Base-by-base conservation (phyloP, 2,888 invertebrate genomes). In the Heliconius charithonia region DNA sequence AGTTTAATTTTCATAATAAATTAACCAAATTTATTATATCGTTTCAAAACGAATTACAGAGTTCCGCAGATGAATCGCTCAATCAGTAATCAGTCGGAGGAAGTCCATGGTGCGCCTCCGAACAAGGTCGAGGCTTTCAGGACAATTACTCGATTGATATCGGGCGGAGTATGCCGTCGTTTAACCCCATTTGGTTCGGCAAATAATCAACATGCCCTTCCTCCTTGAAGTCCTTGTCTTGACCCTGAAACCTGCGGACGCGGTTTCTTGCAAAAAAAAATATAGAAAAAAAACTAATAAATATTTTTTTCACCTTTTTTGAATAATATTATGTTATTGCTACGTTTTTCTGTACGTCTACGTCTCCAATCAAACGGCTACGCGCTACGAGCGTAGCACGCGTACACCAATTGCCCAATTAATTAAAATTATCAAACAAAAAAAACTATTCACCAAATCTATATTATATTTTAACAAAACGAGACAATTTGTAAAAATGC, bases 101-200 rank as follows among this genome's bases (percentile, higher is more conserved):
- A 70, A 81, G 86, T 82, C 85, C 85, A 86, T 86, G 87, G 86
- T 84, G 84, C 84, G 85, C 85, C 82, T 81, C 80, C 84, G 80
- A 84, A 84, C 85, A 87, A 87, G 86, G 87, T 87, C 90, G 92
- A 87, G 84, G 86, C 85, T 88, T 88, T 87, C 87, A 87, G 87
- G 87, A 90, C 88, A 88, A 91, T 89, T 90, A 89, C 41, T 41
- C 88, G 90, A 90, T 89, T 86, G 88, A 88, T 88, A 88, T 82
- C 83, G 84, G 85, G 86, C 84, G 85, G 86, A 84, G 81, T 83
- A 66, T 84, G 81, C 85, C 85, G 83, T 80, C 85, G 80, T 79
- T 81, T 82, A 83, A 83, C 83, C 69, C 82, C 79, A 81, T 83
- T 83, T 79, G 83, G 82, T 82, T 79, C 81, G 83, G 78, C 81